Conservation (phyloP, 2,113 vertebrate genomes). For the Ginglymostoma cirratum region DNA sequence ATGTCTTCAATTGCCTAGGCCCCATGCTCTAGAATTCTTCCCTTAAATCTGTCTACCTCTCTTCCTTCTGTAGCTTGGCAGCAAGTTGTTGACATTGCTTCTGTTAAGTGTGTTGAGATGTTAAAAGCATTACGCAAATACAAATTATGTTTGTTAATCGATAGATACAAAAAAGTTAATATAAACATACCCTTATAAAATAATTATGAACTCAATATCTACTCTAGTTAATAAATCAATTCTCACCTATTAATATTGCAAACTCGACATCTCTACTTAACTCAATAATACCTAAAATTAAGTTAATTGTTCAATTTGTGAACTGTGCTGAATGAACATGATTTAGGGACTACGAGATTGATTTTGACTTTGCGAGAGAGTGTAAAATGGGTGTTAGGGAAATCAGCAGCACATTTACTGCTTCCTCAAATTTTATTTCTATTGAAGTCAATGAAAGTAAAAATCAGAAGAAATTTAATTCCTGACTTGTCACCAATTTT, state of each 20-base stretch:
- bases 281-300: background rate
- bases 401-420: background rate
- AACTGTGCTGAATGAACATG: background rate
- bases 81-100: too few relatives aligned
- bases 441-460: background rate
- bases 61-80: background rate
- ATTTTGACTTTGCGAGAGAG: background rate
- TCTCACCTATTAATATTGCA: background rate
- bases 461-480: background rate
- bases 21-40: background rate
- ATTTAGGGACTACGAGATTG: background rate
- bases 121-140: background rate
- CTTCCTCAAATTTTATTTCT: background rate
- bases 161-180: background rate
- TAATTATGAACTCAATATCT: background rate
- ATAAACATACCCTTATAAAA: background rate
- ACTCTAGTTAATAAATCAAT: background rate
- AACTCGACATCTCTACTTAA: background rate
- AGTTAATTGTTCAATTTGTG: background rate
- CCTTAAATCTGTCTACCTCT: background rate
- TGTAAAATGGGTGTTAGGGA: background rate
- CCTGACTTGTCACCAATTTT: background rate
- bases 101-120: background rate
- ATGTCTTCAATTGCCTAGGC: background rate
- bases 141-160: background rate